Percentiles rank a stretch among this genome's conserved stretches.
Evolutionary conservation across 2,797 vertebrate species (phyloP).

Genomic region (Pseudochromis fuscus): DNA sequence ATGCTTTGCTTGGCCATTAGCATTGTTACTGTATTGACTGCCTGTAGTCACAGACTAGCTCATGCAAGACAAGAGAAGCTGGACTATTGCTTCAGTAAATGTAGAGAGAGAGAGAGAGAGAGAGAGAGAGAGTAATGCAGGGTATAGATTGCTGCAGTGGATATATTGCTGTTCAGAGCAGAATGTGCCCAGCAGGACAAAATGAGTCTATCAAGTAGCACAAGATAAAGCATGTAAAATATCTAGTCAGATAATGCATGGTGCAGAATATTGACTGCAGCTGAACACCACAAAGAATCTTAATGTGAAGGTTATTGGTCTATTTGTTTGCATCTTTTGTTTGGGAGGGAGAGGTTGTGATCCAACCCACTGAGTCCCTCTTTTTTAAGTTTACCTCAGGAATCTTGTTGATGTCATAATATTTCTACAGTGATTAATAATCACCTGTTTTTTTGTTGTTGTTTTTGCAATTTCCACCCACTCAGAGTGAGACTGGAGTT

Average conservation of each 20-base stretch:
- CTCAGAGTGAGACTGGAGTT: constrained; percentile 2
- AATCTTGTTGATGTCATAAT: constrained; percentile 1
- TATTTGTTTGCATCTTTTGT: constrained; percentile 33
- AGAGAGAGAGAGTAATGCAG: constrained; percentile 29
- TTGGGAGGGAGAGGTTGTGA: neutral
- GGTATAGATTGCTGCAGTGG: constrained; percentile 61
- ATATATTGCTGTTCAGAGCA: constrained; percentile 59
- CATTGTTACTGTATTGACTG: constrained; percentile 37
- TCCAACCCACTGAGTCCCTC: neutral
- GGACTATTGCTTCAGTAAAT: constrained; percentile 30
- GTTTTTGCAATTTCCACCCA: no score
- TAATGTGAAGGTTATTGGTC: constrained; percentile 37
- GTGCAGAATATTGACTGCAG: constrained; percentile 32
- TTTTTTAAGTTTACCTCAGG: constrained; percentile 12
- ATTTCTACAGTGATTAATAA: constrained; percentile 14
- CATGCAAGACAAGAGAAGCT: constrained; percentile 45
- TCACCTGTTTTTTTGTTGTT: constrained; percentile 23
- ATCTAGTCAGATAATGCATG: constrained; percentile 44
- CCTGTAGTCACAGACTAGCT: constrained; percentile 51
- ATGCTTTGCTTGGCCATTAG: constrained; percentile 45
- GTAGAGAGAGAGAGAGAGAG: constrained; percentile 15
- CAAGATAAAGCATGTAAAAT: constrained; percentile 57
- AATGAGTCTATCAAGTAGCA: constrained; percentile 50
- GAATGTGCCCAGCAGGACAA: constrained; percentile 53
- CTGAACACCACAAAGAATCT: constrained; percentile 34